Conservation (phyloP, 2,888 invertebrate species). For the Pammene aurita region DNA sequence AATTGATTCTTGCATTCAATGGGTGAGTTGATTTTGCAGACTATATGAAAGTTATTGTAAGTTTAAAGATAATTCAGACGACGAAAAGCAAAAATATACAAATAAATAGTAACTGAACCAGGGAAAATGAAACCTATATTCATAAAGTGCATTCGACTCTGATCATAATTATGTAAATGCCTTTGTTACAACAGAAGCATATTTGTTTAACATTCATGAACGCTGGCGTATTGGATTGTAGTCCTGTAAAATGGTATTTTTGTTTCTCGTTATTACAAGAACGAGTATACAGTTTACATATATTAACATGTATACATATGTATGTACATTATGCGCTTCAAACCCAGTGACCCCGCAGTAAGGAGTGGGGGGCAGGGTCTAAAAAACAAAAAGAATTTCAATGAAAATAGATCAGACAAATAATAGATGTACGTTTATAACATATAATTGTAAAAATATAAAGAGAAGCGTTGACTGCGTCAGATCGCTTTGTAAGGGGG, state of each 20-base stretch:
- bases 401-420: too few relatives aligned
- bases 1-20: too few relatives aligned
- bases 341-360: too few relatives aligned
- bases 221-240: slow-evolving; percentile 7
- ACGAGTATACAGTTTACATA: slow-evolving; percentile 2
- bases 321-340: not conserved
- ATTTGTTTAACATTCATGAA: slow-evolving; percentile 24
- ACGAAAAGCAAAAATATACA: not conserved
- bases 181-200: slow-evolving; percentile 22
- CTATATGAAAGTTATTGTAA: too few relatives aligned
- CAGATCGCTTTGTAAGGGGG: too few relatives aligned
- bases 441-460: too few relatives aligned
- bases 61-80: not conserved
- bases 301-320: not conserved
- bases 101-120: slow-evolving; percentile 2
- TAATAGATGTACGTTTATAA: too few relatives aligned
- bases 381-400: too few relatives aligned
- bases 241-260: slow-evolving; percentile 17
- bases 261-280: slow-evolving; percentile 5
- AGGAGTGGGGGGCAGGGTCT: too few relatives aligned
- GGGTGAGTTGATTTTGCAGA: too few relatives aligned
- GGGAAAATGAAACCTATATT: not conserved
- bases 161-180: slow-evolving; percentile 28
- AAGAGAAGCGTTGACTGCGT: too few relatives aligned
- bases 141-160: slow-evolving; percentile 9